Percentiles rank a stretch among this genome's conserved stretches.
phyloP scores from a whole-genome alignment of 2,888 invertebrate genomes.

The Ormyrus nitidulus region DNA sequence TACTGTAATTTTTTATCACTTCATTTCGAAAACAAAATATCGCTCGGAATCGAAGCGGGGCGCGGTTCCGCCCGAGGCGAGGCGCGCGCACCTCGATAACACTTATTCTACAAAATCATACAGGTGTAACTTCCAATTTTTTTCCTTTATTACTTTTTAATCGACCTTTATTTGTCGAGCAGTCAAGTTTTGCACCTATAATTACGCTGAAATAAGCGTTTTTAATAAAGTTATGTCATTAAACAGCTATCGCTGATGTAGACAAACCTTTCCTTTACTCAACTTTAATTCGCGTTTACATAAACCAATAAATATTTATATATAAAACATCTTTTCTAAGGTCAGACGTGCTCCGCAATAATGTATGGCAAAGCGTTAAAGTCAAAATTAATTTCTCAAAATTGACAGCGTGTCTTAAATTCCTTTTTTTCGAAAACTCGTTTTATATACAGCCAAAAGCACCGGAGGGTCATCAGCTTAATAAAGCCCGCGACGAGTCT shows the following conservation, averaged over 20 bases:
- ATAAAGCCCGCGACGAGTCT: background rate
- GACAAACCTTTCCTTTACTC: no score
- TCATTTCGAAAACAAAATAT: slow-evolving; percentile 17
- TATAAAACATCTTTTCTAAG: background rate
- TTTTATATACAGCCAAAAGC: background rate
- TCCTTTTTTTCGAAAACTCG: slow-evolving; percentile 6
- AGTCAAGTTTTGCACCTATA: background rate
- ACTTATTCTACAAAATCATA: background rate
- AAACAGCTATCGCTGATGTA: no score
- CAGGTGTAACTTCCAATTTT: background rate
- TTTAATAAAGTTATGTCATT: no score
- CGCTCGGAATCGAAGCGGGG: background rate
- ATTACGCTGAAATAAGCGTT: background rate
- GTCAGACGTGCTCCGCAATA: background rate
- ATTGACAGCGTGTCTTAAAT: no score
- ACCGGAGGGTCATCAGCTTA: background rate
- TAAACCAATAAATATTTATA: background rate
- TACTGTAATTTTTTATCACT: slow-evolving; percentile 36
- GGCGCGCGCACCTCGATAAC: no score
- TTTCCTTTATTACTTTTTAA: slow-evolving; percentile 5
- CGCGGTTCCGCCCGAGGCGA: slow-evolving; percentile 5
- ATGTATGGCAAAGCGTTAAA: background rate
- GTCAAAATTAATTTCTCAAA: no score
- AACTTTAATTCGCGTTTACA: no score
- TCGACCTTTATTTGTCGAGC: background rate